A percentile compares a stretch with the other conserved stretches of the same genome.
Evolutionary conservation across 2,888 invertebrate genomes (phyloP).

Genomic region (Apotomis turbidana): DNA sequence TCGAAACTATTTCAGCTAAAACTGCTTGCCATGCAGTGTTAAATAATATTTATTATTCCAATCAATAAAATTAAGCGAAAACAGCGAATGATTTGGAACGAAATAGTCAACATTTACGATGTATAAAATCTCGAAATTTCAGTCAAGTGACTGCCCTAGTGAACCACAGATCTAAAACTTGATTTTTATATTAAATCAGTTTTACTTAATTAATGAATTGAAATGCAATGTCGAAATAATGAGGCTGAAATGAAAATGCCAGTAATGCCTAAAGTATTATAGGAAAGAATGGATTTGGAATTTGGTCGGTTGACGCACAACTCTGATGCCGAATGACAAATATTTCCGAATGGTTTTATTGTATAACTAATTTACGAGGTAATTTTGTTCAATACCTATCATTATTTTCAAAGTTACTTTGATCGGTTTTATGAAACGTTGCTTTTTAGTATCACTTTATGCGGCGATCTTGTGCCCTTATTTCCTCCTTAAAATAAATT

Average conservation of each 20-base stretch:
- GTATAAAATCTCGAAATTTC: background rate
- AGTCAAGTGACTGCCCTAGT: background rate
- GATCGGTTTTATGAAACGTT: too few species aligned
- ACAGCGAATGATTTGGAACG: slow-evolving; percentile 5
- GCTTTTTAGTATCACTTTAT: too few species aligned
- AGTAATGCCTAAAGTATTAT: slow-evolving; percentile 30
- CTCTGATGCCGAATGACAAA: background rate
- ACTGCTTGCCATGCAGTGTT: too few species aligned
- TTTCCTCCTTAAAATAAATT: too few species aligned
- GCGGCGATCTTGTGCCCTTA: too few species aligned
- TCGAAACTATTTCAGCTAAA: too few species aligned
- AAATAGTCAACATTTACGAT: slow-evolving; percentile 9
- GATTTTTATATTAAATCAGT: background rate
- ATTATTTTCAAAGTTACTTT: too few species aligned
- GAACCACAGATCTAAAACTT: background rate
- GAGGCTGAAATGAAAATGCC: slow-evolving; percentile 3
- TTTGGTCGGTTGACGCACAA: slow-evolving; percentile 6
- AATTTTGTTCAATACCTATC: too few species aligned
- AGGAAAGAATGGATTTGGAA: slow-evolving; percentile 2
- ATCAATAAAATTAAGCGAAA: slow-evolving; percentile 19
- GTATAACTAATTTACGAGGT: too few species aligned
- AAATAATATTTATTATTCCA: background rate
- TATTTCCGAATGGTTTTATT: too few species aligned
- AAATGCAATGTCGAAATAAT: slow-evolving; percentile 10
- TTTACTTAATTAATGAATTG: background rate